Conservation (phyloP, 2,797 vertebrate genomes). For the Oryzias dopingdopingensis region DNA sequence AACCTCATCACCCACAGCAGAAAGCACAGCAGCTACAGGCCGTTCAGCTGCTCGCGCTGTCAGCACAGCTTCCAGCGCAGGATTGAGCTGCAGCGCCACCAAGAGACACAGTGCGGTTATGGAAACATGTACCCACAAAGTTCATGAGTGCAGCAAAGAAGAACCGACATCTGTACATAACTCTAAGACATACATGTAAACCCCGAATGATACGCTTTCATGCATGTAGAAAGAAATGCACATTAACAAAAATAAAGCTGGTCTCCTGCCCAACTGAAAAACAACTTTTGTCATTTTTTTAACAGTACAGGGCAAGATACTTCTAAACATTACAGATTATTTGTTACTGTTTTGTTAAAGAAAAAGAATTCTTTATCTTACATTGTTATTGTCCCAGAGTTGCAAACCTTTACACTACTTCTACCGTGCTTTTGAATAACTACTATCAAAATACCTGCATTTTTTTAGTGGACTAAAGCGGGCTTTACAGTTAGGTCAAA, state of each 20-base stretch:
- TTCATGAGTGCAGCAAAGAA: conserved; percentile 2
- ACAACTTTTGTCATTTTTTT: too few species aligned
- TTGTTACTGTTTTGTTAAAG: too few species aligned
- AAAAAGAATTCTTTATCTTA: too few species aligned
- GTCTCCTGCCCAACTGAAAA: background rate
- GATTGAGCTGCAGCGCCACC: conserved; percentile 78
- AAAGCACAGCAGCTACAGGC: conserved; percentile 76
- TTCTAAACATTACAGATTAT: background rate
- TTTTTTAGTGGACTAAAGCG: too few species aligned
- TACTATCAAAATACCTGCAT: too few species aligned
- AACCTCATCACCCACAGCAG: conserved; percentile 85
- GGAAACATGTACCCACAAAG: conserved; percentile 20
- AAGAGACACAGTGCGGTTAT: conserved; percentile 57
- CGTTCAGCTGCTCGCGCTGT: conserved; percentile 74
- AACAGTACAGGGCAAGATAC: too few species aligned
- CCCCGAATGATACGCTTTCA: background rate
- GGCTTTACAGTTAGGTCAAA: too few species aligned
- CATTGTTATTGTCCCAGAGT: too few species aligned
- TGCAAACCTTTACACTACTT: too few species aligned
- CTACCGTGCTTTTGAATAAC: too few species aligned
- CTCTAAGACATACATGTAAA: background rate
- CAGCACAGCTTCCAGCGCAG: conserved; percentile 72
- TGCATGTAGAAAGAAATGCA: background rate
- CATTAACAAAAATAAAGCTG: conserved; percentile 18
- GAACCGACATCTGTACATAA: conserved; percentile 11